These are phyloP conservation scores for Neotragus pygmaeus DNA, from an alignment of 2,113 vertebrate genomes.

Conservation along the genomic window DNA sequence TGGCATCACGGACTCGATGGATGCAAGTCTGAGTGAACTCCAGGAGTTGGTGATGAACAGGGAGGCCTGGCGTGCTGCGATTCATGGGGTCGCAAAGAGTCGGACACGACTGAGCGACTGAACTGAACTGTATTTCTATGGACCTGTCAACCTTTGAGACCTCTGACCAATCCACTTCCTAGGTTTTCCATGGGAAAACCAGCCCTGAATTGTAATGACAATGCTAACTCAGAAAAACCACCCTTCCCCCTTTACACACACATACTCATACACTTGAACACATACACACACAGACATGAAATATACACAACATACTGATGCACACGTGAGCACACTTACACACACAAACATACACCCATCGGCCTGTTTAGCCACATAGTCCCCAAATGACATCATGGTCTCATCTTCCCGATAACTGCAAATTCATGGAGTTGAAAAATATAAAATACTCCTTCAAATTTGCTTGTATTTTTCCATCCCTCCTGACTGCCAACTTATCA, in stretches of 20 bases:
- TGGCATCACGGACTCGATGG: rapidly evolving
- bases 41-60: background rate
- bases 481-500: background rate
- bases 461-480: background rate
- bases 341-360: background rate
- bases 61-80: background rate
- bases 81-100: background rate
- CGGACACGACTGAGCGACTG: rapidly evolving
- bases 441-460: background rate
- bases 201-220: background rate
- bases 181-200: background rate
- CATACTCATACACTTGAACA: background rate
- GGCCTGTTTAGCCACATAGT: background rate
- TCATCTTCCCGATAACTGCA: background rate
- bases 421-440: background rate
- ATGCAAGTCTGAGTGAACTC: background rate
- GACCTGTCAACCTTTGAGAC: background rate
- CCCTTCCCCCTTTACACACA: background rate
- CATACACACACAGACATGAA: background rate
- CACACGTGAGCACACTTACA: background rate
- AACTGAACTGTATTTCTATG: background rate
- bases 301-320: background rate
- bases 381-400: background rate
- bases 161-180: background rate
- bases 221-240: background rate